Evolutionary conservation across 2,797 vertebrate genomes (phyloP), one percentile per base, ranked within the genome.

Genomic region (Coregonus sp.): DNA sequence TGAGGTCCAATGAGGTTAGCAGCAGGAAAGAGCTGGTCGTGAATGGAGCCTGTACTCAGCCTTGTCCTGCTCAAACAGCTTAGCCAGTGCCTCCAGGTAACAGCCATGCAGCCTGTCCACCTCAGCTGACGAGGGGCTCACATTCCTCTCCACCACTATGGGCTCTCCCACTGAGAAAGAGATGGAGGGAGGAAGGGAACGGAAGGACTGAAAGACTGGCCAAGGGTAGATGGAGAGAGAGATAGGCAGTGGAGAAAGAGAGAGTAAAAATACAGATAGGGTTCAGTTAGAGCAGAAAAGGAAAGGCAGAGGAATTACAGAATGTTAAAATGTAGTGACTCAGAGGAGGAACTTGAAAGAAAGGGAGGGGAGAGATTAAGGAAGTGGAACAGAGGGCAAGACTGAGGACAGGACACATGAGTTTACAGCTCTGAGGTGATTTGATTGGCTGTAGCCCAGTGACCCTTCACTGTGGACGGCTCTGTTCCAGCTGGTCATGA

Each of bases 121-220:
- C 68, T 89, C 83, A 0, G 87, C 80, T 81, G 40, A 47, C 9
- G 40, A 47, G 40, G 40, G 1, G 3, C 5, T 1, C 1, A 40
- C 78, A 12, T 72, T 9, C 25, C 5, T 76, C n/a, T 86, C 82
- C 4, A 91, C 84, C 0, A 15, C 77, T 70, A 89, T 89, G 15
- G 86, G 84, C 52, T 4, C 5, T 52, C 89, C 88, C 71, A 91
- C 89, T 91, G 75, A 72, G 69, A 73, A 37, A 72, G 18, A 33
- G 15, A 63, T 63, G 71, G 47, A 66, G 12, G 9, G 40, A 47
- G 40, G 40, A 47, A 47, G 40, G 40, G 40, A 47, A 47, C 0
- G 40, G 40, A 47, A 47, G 40, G 40, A 47, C 9, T n/a, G 31
- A 29, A 25, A 63, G 59, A 29, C 12, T 9, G 40, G 9, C 40